Evolutionary conservation across 2,113 vertebrate species (phyloP), one percentile per base, ranked within the genome.

Genomic region (Trochalopteron elliotii): DNA sequence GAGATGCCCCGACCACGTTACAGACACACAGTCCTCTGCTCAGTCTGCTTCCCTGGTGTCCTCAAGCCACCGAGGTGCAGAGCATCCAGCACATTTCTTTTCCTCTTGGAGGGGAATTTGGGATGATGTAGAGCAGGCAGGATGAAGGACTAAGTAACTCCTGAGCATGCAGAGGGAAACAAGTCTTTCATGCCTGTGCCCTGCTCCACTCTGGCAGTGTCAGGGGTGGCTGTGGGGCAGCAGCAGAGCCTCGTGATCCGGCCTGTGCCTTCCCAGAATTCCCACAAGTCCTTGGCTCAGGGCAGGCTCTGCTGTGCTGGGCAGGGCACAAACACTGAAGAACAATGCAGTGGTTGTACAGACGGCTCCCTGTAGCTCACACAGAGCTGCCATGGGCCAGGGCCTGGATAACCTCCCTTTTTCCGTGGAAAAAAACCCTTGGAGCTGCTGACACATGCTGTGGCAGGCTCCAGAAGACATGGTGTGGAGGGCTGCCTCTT

Each of bases 121-220:
- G 68, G 71, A 40, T 3, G 1, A 27, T 44, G 55, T 42, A 52
- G 68, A 83, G 64, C 57, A 49, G 75, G 75, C 71, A 50, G 83
- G 53, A 64, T 11, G 53, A 63, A 80, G 67, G 61, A 45, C 74
- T 28, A 5, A 60, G 69, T 30, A 55, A 56, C 74, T 50, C 64
- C 42, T 8, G 12, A 37, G n/a, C 0, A 0, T 74, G n/a, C 5
- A 0, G 53, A 81, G 40, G 37, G 35, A 39, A 24, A 3, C 1
- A 17, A 61, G 37, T 50, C 45, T 31, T 61, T 47, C 8, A 0
- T 0, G 4, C 21, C 56, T 33, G 52, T 9, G n/a, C 40, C 40
- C 42, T 20, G 2, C 16, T 63, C 11, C 5, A 2, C 64, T 50
- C 45, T 10, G 8, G 69, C 74, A 57, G 56, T 21, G 40, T 10